Evolutionary conservation across 2,113 vertebrate genomes (phyloP), one percentile per base, ranked within the genome.

Genomic region (Lichenostomus cassidix): DNA sequence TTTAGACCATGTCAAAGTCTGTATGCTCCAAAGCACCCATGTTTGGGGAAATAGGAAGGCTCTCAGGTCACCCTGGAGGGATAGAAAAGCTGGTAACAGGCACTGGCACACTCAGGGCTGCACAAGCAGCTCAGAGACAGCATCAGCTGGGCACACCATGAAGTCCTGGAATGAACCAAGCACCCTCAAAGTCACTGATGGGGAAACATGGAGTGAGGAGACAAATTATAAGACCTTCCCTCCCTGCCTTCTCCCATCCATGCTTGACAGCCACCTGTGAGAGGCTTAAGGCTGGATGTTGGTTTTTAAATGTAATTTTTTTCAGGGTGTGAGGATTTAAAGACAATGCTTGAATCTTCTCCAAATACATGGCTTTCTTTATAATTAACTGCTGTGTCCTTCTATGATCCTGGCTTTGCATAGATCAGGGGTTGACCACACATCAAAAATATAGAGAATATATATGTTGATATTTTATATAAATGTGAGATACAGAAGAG

Each of bases 161-260:
- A 50, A 59, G 11, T 35, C 44, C 64, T 73, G 35, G 31, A 49
- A 11, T 3, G 7, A 91, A 47, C 21, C 20, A 83, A 60, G 7
- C 4, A 7, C 5, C 49, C 63, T 73, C 5, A 1, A 59, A 88
- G 25, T 13, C 39, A 62, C 47, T 5, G 1, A 7, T 3, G 3
- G 13, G 17, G 55, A 67, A 78, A 41, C 8, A 1, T 0, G 0
- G n/a, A 9, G 16, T 33, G 18, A 15, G 17, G 10, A 79, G 15
- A 63, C 12, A 22, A 18, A 37, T 29, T 10, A 23, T 3, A 12
- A 84, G 50, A 60, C 46, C 23, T 92, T 73, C 50, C 63, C 29
- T 55, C 14, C 24, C 33, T 29, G 10, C 75, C 10, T 78, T 64
- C 37, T 87, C 44, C 55, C 25, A 69, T 50, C 68, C 2, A 0